Base-by-base conservation (phyloP, 2,797 vertebrate genomes). In the Chelon auratus region DNA sequence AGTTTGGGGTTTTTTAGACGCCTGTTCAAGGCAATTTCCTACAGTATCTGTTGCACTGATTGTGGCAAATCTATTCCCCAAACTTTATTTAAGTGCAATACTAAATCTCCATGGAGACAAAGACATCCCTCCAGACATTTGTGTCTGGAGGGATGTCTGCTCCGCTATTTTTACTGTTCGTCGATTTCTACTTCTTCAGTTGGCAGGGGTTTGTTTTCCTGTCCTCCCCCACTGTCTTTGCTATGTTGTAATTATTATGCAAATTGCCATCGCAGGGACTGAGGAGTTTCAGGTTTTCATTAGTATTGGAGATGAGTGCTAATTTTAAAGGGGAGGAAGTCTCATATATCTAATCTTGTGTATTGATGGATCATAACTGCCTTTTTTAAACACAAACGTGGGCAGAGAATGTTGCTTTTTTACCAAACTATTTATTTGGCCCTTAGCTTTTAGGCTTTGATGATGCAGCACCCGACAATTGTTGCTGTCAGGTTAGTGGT, bases 211-310 rank as follows among this genome's bases (percentile, higher is more conserved):
- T 81, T 87, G 82, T 86, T 85, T 82, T 83, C 66, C 79, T 84
- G 87, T 90, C 89, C 88, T 89, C 89, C 89, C 79, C 69, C 87
- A 67, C 77, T 76, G 77, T 80, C 81, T 72, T 71, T 76, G 47
- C 77, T 52, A 47, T 75, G 82, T 79, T 82, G 69, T 89, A 90
- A 90, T 92, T 89, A 87, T 84, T 80, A 85, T 87, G 88, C 80
- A 89, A 87, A 90, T 88, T 88, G 20, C 60, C 50, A 61, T 53
- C 56, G 62, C 63, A 67, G 53, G 68, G 82, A 83, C 71, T 79
- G 82, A 87, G 59, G 75, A 83, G 81, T 75, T 81, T 82, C 78
- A 75, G 89, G 73, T 81, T 85, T 88, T 87, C 78, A 87, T 88
- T 87, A 82, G 75, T 81, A 88, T 82, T 78, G 61, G 70, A 58